Evolutionary conservation across 92 coral and sea anemone genomes (phyloP).

Genomic region (Parazoanthus swiftii): DNA sequence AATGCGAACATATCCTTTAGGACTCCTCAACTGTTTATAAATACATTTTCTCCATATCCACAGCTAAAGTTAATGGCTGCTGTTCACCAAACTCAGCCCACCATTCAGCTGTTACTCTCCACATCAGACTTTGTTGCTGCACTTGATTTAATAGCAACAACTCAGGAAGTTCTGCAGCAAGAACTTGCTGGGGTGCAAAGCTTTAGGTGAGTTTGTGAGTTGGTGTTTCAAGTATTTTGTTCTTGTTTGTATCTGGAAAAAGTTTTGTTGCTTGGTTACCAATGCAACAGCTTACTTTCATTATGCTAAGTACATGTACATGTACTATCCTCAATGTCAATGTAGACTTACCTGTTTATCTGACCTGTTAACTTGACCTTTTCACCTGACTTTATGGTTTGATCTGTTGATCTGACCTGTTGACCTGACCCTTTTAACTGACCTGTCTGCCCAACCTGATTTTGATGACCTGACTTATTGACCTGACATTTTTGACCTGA

Average conservation of each 20-base stretch:
- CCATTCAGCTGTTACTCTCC: slow-evolving; percentile 90
- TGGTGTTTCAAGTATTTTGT: not conserved
- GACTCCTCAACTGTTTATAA: not conserved
- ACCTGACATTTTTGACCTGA: too few relatives aligned
- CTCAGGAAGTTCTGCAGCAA: slow-evolving; percentile 95
- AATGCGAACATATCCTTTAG: not conserved
- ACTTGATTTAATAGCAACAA: slow-evolving; percentile 87
- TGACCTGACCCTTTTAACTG: too few relatives aligned
- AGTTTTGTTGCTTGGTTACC: not conserved
- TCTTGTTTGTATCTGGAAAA: not conserved
- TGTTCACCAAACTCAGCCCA: slow-evolving; percentile 98
- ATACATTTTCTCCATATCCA: not conserved
- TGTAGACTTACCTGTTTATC: not conserved
- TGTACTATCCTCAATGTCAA: not conserved
- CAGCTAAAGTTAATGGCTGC: slow-evolving; percentile 95
- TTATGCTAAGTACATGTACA: too few relatives aligned
- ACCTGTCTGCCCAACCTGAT: too few relatives aligned
- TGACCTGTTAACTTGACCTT: too few relatives aligned
- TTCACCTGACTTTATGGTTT: too few relatives aligned
- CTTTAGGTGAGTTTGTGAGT: slow-evolving; percentile 66
- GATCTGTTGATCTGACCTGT: too few relatives aligned
- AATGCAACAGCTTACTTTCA: too few relatives aligned
- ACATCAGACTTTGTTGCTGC: slow-evolving; percentile 99
- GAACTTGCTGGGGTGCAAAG: slow-evolving; percentile 97
- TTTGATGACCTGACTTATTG: too few relatives aligned